Evolutionary conservation across 2,888 invertebrate genomes (phyloP).

Genomic region (Phortica okadai): DNA sequence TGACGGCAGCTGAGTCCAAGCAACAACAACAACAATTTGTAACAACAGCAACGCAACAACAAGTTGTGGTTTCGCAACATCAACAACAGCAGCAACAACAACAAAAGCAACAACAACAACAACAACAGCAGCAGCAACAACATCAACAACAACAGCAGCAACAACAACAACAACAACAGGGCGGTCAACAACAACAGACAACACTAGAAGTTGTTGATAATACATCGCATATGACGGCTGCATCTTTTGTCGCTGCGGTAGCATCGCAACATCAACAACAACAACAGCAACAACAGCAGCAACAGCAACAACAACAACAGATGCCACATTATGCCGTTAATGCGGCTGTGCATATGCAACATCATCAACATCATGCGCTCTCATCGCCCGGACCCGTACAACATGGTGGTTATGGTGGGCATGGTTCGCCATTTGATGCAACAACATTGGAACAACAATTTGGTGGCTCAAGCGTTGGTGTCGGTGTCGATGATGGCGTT

Average conservation of each 20-base stretch:
- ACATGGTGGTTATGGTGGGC: constrained; percentile 58
- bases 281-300: constrained; percentile 57
- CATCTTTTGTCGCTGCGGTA: constrained; percentile 71
- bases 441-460: constrained; percentile 77
- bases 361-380: constrained; percentile 72
- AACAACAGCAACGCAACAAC: constrained; percentile 52
- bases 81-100: constrained; percentile 58
- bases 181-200: constrained; percentile 55
- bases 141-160: constrained; percentile 50
- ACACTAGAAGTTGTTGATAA: constrained; percentile 59
- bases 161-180: constrained; percentile 49
- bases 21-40: constrained; percentile 48
- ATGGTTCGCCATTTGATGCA: constrained; percentile 76
- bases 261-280: constrained; percentile 60
- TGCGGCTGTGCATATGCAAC: constrained; percentile 73
- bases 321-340: constrained; percentile 71
- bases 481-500: constrained; percentile 52
- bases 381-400: constrained; percentile 74
- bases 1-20: constrained; percentile 77
- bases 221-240: constrained; percentile 68
- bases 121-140: constrained; percentile 50
- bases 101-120: neutral
- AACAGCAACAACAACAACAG: constrained; percentile 62
- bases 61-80: constrained; percentile 36
- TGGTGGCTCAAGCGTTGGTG: constrained; percentile 65